Percentiles rank a stretch among this genome's conserved stretches.
phyloP scores from a whole-genome alignment of 2,888 invertebrate species.

The Watsonalla binaria region DNA sequence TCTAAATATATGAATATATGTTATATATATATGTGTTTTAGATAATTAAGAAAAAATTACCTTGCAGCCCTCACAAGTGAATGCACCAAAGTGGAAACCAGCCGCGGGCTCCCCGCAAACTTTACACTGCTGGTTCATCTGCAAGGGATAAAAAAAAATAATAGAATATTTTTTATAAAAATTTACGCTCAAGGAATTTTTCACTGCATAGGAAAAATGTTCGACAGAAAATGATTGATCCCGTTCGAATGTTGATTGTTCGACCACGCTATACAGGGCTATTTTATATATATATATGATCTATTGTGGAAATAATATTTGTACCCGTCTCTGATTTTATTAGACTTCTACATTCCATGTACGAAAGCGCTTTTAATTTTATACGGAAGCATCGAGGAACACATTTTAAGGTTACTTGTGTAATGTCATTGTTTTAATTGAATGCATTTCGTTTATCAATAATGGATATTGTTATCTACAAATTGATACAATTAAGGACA shows the following conservation, averaged over 20 bases:
- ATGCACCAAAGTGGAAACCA: conserved; percentile 96
- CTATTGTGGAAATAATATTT: too few species aligned
- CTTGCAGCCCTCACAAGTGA: conserved; percentile 97
- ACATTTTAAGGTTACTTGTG: neutral
- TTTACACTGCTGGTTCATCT: conserved; percentile 98
- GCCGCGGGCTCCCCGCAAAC: conserved; percentile 96
- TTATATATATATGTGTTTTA: too few species aligned
- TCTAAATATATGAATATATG: too few species aligned
- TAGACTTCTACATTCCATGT: neutral
- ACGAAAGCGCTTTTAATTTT: neutral
- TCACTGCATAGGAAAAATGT: too few species aligned
- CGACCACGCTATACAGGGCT: too few species aligned
- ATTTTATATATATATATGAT: too few species aligned
- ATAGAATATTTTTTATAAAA: conserved; percentile 11
- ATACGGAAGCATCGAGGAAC: neutral
- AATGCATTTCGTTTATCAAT: neutral
- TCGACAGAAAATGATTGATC: too few species aligned
- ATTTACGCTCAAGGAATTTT: too few species aligned
- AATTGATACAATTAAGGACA: neutral
- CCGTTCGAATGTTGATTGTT: too few species aligned
- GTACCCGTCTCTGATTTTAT: too few species aligned
- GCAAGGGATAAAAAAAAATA: conserved; percentile 57
- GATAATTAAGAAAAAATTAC: conserved; percentile 64
- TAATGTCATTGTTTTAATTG: neutral
- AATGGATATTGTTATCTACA: too few species aligned